Evolutionary conservation across 2,113 vertebrate genomes (phyloP).

Genomic region (Rhombomys opimus): DNA sequence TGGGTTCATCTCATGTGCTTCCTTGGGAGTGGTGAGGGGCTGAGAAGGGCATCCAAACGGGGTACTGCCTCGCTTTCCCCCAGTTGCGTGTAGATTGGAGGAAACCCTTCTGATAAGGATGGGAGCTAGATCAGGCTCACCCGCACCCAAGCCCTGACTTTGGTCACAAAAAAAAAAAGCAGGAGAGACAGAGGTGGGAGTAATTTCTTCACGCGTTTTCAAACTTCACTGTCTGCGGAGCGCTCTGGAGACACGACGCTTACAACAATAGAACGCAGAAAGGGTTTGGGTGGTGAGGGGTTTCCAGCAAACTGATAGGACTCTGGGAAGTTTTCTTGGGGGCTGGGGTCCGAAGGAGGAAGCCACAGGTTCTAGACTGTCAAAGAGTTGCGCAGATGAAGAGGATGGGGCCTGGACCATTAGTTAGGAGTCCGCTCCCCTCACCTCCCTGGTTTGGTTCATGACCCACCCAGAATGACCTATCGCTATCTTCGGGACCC

Average conservation of each 20-base stretch:
- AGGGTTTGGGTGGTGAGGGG: neutral
- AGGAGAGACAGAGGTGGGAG: neutral
- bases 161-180: neutral
- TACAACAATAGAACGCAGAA: constrained; percentile 65
- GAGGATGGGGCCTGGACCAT: constrained; percentile 73
- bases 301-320: neutral
- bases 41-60: neutral
- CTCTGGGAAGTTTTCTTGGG: constrained; percentile 66
- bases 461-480: constrained; percentile 14
- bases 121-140: neutral
- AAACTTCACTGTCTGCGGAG: constrained; percentile 55
- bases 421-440: constrained; percentile 17
- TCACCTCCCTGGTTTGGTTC: neutral
- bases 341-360: constrained; percentile 20
- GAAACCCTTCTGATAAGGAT: neutral
- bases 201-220: neutral
- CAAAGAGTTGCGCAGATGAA: constrained; percentile 70
- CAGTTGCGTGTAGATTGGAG: neutral
- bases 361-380: constrained; percentile 74
- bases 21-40: neutral
- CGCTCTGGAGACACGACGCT: neutral
- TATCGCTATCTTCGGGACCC: neutral
- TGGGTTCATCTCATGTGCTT: neutral
- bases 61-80: neutral
- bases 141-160: neutral